Evolutionary conservation across 2,113 vertebrate species (phyloP).

Genomic region (Notothenia coriiceps): DNA sequence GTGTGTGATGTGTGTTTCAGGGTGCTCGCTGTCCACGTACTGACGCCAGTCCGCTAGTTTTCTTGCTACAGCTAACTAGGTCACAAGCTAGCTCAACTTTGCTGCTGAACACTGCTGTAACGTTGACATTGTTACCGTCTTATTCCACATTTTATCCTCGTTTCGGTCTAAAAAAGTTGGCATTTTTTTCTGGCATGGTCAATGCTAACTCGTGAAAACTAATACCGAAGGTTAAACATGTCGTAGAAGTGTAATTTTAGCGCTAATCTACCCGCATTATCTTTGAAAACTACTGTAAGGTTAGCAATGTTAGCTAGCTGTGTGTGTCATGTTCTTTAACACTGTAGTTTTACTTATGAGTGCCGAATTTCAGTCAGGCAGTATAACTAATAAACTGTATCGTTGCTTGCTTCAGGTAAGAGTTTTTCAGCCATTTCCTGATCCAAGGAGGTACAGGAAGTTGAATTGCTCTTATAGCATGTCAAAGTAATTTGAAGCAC

Average conservation of each 20-base stretch:
- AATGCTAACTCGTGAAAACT: neutral
- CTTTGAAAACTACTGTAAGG: conserved; percentile 2
- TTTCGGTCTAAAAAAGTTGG: neutral
- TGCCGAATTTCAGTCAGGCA: conserved; percentile 1
- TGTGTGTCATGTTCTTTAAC: conserved; percentile 16
- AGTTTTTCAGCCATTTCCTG: conserved; percentile 50
- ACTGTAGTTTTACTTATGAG: neutral
- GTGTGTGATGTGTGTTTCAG: conserved; percentile 25
- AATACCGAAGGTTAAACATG: neutral
- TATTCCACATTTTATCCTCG: neutral
- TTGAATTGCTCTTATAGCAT: conserved; percentile 8
- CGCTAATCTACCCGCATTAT: neutral
- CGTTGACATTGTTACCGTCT: conserved; percentile 39
- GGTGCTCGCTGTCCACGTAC: neutral
- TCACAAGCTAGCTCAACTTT: conserved; percentile 71
- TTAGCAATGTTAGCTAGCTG: conserved; percentile 22
- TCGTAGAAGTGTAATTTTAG: neutral
- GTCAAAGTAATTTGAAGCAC: neutral
- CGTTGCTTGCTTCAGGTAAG: conserved; percentile 27
- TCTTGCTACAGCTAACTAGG: conserved; percentile 59
- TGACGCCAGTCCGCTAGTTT: conserved; percentile 8
- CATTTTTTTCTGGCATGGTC: neutral
- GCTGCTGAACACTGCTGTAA: conserved; percentile 10
- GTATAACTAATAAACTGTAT: neutral
- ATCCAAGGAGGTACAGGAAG: conserved; percentile 50